Evolutionary conservation across 2,888 invertebrate species (phyloP), one percentile per base, ranked within the genome.

Genomic region (Phalangium opilio): DNA sequence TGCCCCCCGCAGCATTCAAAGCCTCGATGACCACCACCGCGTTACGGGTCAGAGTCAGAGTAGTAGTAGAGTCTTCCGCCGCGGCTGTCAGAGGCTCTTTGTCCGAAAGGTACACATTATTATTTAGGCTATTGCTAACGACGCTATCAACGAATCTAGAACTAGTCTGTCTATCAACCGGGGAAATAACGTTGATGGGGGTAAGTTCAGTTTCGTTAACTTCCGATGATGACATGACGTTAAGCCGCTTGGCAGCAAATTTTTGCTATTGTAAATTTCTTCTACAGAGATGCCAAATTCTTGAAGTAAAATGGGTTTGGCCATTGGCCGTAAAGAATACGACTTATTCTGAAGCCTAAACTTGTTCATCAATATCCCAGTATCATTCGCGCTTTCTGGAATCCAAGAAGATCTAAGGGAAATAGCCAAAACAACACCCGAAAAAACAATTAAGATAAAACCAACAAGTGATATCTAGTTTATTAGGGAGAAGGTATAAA

Each of bases 361-460:
- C 41, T 45, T 48, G 47, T 47, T 50, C 52, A 52, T 52, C 52
- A 52, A 52, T 49, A 52, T 36, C 49, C 27, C 27, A 27, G 27
- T 27, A 27, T 27, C 27, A 27, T 27, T 27, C 27, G 5, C 27
- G 27, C 27, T 27, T 27, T 27, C 27, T 27, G 27, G 27, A 27
- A 7, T 27, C 27, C 27, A 27, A 27, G 27, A 27, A 27, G 27
- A 27, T 27, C 27, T 27, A 8, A 27, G 8, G 8, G 8, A 27
- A 27, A 27, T 7, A 27, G 8, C n/a, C n/a, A 27, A 27, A 27
- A 27, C 8, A 27, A 27, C 4, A 27, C n/a, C n/a, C n/a, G n/a
- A 27, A 27, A 27, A 27, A 27, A 27, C 27, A 27, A 27, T 27
- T 27, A 27, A 27, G 27, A 27, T 27, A 27, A n/a, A n/a, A n/a